Evolutionary conservation across 2,888 invertebrate genomes (phyloP).

Genomic region (Argynnis bischoffii): DNA sequence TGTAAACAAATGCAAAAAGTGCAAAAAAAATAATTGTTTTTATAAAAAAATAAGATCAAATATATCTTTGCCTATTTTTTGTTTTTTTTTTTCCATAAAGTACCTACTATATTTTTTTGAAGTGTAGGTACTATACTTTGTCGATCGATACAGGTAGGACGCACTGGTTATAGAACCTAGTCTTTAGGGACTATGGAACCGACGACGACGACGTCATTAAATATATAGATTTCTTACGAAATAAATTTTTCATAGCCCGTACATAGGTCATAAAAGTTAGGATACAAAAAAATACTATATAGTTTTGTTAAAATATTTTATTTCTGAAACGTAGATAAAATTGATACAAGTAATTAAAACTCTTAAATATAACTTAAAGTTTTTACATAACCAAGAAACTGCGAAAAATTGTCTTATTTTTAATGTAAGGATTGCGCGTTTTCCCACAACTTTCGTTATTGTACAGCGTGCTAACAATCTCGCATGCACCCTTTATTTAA

Average conservation of each 20-base stretch:
- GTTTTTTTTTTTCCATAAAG: too few relatives aligned
- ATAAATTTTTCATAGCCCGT: not conserved
- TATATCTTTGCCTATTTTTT: too few relatives aligned
- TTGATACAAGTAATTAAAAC: conserved; percentile 82
- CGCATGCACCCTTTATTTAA: conserved; percentile 64
- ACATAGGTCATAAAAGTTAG: not conserved
- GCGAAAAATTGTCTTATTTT: conserved; percentile 72
- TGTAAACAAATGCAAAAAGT: too few relatives aligned
- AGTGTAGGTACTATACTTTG: too few relatives aligned
- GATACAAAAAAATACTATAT: conserved; percentile 34
- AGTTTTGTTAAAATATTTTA: conserved; percentile 80
- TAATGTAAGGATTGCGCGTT: conserved; percentile 63
- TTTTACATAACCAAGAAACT: conserved; percentile 77
- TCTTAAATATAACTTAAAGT: conserved; percentile 78
- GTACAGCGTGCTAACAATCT: conserved; percentile 64
- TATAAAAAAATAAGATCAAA: too few relatives aligned
- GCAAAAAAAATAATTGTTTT: too few relatives aligned
- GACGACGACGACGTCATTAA: not conserved
- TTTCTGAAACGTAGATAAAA: conserved; percentile 83
- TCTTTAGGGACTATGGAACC: too few relatives aligned
- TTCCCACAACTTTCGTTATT: conserved; percentile 59
- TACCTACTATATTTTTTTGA: too few relatives aligned
- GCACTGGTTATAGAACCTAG: too few relatives aligned
- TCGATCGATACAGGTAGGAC: too few relatives aligned
- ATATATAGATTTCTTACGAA: not conserved